Evolutionary conservation across 1,140 invertebrate species (phyloP), one percentile per base, ranked within the genome.

Genomic region (Protaetia brevitarsis): DNA sequence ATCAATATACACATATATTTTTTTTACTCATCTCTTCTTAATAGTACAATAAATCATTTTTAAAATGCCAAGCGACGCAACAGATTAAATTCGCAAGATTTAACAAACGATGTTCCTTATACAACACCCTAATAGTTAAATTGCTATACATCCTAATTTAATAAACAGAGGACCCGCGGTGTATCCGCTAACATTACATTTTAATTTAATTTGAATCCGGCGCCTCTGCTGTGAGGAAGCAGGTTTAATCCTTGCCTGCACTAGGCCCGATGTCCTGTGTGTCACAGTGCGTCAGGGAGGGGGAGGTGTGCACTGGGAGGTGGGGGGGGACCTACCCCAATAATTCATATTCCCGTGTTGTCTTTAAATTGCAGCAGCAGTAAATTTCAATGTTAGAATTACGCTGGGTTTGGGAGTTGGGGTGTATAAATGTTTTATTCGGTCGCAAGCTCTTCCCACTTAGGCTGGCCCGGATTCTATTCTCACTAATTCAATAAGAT

Each of bases 191-290:
- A 68, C 64, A 68, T 68, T 63, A 58, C 26, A 45, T 61, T 65
- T 66, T 69, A 69, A 69, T 69, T 66, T 69, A 67, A 69, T 69
- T 63, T 36, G 66, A 65, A 67, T 51, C 51, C 36, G 36, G 11
- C 10, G 41, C 30, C 29, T 36, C 31, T 37, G 31, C 57, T 37
- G 21, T 60, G 61, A 66, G n/a, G n/a, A n/a, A n/a, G n/a, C n/a
- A n/a, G 41, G 61, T 66, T 61, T 66, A 66, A 66, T 66, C 64
- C 64, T 66, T 66, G 28, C 64, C n/a, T n/a, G n/a, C n/a, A n/a
- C n/a, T n/a, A n/a, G n/a, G n/a, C n/a, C n/a, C n/a, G n/a, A n/a
- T n/a, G n/a, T n/a, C n/a, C n/a, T n/a, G n/a, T n/a, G n/a, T n/a
- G n/a, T n/a, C n/a, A n/a, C n/a, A n/a, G n/a, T n/a, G n/a, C n/a